Percentiles rank a stretch among this genome's conserved stretches.
These are phyloP conservation scores for Brevimyrus niger DNA, from an alignment of 2,113 vertebrate species.

Conservation along the genomic window DNA sequence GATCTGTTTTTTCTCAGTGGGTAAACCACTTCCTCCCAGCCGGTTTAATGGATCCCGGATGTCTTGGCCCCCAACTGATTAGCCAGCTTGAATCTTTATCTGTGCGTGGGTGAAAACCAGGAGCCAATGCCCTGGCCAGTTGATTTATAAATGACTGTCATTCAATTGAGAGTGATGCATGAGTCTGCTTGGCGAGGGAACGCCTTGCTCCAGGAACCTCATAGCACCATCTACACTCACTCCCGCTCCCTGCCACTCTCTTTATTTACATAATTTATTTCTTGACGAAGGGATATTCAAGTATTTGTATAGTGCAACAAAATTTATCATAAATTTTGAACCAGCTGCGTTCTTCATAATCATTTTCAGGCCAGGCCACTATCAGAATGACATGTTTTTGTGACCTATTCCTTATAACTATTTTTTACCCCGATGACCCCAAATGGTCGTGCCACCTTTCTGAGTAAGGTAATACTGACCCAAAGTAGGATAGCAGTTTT, in stretches of 20 bases:
- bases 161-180: background rate
- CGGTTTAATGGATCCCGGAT: background rate
- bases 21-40: background rate
- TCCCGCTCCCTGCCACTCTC: background rate
- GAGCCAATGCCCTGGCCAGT: background rate
- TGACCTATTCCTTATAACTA: background rate
- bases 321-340: background rate
- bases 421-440: background rate
- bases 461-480: background rate
- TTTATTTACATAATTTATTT: constrained; percentile 2
- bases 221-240: background rate
- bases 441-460: background rate
- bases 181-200: background rate
- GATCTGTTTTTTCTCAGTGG: background rate
- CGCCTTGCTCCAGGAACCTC: background rate
- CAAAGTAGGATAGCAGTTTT: background rate
- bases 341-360: background rate
- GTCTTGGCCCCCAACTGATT: background rate
- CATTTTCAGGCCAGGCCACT: background rate
- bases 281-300: background rate
- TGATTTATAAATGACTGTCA: constrained; percentile 9
- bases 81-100: background rate
- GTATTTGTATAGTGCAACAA: background rate
- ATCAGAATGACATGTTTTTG: background rate
- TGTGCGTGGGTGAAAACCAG: background rate